phyloP scores from a whole-genome alignment of 2,888 invertebrate genomes.

The Orthonevra nobilis region DNA sequence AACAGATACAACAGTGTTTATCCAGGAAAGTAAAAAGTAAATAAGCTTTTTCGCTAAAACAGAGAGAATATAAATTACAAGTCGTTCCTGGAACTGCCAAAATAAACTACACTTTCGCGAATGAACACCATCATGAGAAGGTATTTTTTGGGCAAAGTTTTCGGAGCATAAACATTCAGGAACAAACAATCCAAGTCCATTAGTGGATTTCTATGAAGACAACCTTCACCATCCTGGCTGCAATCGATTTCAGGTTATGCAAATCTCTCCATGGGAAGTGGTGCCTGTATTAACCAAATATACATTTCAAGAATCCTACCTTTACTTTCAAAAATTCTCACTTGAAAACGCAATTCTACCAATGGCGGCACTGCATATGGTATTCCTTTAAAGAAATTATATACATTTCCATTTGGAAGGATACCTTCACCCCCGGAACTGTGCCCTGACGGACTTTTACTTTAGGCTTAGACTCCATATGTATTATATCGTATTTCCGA shows the following conservation, averaged over 20 bases:
- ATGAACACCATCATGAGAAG: constrained; percentile 74
- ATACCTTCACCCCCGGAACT: constrained; percentile 80
- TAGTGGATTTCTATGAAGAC: constrained; percentile 71
- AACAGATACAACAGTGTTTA: constrained; percentile 72
- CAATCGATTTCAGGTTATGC: constrained; percentile 76
- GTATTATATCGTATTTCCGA: too few relatives aligned
- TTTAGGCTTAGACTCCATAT: constrained; percentile 67
- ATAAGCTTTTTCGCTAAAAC: neutral
- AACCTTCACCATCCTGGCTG: constrained; percentile 74
- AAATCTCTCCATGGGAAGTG: constrained; percentile 76
- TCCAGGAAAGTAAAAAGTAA: constrained; percentile 13
- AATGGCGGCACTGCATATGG: constrained; percentile 75
- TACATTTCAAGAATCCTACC: neutral
- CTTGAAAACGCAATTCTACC: constrained; percentile 73
- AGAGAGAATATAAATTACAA: constrained; percentile 72
- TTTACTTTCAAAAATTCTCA: constrained; percentile 7
- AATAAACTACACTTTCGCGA: constrained; percentile 72
- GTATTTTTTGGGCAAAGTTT: constrained; percentile 53
- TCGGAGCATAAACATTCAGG: constrained; percentile 74
- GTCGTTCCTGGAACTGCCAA: constrained; percentile 75
- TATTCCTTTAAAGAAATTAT: constrained; percentile 75
- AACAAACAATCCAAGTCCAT: constrained; percentile 75
- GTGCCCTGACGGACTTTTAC: constrained; percentile 80
- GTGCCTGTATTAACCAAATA: constrained; percentile 73
- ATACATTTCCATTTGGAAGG: constrained; percentile 77